A percentile compares a stretch with the other conserved stretches of the same genome.
phyloP scores from a whole-genome alignment of 1,140 invertebrate species.

The Drosophila serrata region DNA sequence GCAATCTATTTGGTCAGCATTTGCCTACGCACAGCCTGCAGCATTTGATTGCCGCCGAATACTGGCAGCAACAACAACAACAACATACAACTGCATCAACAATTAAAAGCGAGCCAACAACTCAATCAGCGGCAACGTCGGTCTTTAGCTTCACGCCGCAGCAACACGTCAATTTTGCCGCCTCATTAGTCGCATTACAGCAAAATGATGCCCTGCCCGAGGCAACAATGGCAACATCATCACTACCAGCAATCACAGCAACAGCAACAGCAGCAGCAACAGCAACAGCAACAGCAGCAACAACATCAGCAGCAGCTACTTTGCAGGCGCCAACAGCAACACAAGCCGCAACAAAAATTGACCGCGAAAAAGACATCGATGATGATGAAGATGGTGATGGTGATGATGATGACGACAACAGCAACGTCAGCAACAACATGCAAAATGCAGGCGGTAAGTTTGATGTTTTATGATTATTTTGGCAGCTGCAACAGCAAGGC shows the following conservation, averaged over 20 bases:
- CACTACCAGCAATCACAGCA: constrained; percentile 28
- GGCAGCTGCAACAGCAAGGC: constrained; percentile 29
- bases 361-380: constrained; percentile 39
- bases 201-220: constrained; percentile 72
- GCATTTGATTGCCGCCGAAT: constrained; percentile 74
- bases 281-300: constrained; percentile 13
- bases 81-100: constrained; percentile 57
- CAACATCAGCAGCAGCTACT: constrained; percentile 31
- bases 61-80: constrained; percentile 67
- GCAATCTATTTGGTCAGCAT: constrained; percentile 78
- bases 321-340: constrained; percentile 57
- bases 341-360: constrained; percentile 35
- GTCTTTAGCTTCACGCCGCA: constrained; percentile 74
- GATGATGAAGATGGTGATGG: constrained; percentile 8
- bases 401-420: constrained; percentile 10
- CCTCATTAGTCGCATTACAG: constrained; percentile 82
- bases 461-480: constrained; percentile 61
- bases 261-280: constrained; percentile 19
- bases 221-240: constrained; percentile 48
- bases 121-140: constrained; percentile 72
- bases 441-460: constrained; percentile 77
- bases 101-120: constrained; percentile 82
- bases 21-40: constrained; percentile 76
- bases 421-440: constrained; percentile 65
- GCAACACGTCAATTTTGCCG: constrained; percentile 81